A percentile compares a stretch with the other conserved stretches of the same genome.
Conservation (phyloP, 92 coral and sea anemone species). For the Scolanthus callimorphus region DNA sequence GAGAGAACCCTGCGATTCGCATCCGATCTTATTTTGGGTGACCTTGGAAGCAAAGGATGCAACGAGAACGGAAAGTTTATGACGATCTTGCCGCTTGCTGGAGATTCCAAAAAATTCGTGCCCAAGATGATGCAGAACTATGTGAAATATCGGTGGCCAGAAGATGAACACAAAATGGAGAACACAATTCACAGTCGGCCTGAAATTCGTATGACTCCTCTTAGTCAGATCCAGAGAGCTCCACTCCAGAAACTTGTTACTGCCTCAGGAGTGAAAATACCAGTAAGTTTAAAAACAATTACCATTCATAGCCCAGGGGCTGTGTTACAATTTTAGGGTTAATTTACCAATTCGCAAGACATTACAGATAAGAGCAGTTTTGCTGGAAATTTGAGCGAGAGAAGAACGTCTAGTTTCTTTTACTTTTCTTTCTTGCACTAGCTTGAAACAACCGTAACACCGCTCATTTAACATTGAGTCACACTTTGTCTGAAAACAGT, state of each 20-base stretch:
- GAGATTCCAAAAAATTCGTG: constrained; percentile 28
- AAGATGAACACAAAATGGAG: constrained; percentile 41
- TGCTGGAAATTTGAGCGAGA: too few species aligned
- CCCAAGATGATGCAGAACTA: constrained; percentile 32
- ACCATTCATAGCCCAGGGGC: too few species aligned
- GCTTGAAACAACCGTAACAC: too few species aligned
- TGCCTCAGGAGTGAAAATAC: neutral
- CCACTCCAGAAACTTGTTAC: neutral
- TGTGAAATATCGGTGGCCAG: constrained; percentile 42
- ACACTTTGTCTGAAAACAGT: too few species aligned
- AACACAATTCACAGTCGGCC: constrained; percentile 34
- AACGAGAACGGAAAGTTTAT: constrained; percentile 60
- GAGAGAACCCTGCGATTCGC: constrained; percentile 32
- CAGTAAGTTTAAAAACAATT: too few species aligned
- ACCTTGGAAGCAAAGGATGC: constrained; percentile 28
- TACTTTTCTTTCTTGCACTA: too few species aligned
- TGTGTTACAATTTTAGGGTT: too few species aligned
- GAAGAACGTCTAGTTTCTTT: too few species aligned
- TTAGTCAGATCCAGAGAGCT: neutral
- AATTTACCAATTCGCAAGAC: too few species aligned
- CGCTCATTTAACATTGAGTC: too few species aligned
- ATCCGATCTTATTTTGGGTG: constrained; percentile 49
- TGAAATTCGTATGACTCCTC: constrained; percentile 30
- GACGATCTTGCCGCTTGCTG: constrained; percentile 44
- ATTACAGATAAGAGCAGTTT: too few species aligned